These are phyloP conservation scores for Rhaphigaster nebulosa DNA, from an alignment of 2,888 invertebrate species.

Conservation along the genomic window DNA sequence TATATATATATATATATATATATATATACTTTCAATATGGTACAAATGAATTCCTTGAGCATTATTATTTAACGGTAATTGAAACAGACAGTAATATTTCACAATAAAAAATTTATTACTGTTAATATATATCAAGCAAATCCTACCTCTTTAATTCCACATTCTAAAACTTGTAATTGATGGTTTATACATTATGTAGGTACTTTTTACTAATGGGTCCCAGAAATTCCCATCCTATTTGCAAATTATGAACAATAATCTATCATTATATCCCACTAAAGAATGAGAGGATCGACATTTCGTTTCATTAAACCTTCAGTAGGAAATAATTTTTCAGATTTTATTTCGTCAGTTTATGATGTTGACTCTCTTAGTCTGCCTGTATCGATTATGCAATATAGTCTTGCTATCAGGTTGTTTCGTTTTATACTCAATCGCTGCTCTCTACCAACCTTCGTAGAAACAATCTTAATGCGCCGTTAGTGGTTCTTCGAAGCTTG, in stretches of 20 bases:
- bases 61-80: no score
- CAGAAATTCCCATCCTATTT: background rate
- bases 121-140: no score
- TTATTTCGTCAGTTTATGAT: background rate
- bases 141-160: no score
- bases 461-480: constrained; percentile 1
- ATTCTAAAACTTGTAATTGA: no score
- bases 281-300: background rate
- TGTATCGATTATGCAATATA: background rate
- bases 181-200: no score
- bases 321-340: background rate
- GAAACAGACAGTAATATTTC: no score
- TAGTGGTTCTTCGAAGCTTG: background rate
- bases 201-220: background rate
- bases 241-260: background rate
- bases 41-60: no score
- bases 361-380: background rate
- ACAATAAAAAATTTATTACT: no score
- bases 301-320: background rate
- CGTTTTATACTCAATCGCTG: background rate
- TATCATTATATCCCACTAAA: background rate
- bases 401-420: background rate
- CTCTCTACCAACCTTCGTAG: background rate
- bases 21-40: no score
- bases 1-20: no score